Evolutionary conservation across 1,140 invertebrate species (phyloP).

Genomic region (Drosophila seguyi): DNA sequence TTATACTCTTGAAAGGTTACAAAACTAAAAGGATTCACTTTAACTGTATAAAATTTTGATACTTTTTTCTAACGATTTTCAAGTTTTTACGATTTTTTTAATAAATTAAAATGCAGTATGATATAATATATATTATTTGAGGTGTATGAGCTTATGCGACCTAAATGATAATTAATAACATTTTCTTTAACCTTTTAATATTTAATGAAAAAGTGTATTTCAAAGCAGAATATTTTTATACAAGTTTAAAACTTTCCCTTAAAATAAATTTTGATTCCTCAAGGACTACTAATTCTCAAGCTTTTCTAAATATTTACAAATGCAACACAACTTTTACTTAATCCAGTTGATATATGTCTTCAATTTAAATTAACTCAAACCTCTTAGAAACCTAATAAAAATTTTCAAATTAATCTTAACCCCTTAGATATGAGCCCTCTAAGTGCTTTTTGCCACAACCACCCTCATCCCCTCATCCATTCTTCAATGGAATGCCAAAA

Average conservation of each 20-base stretch:
- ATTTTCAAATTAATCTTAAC: neutral
- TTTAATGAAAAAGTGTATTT: neutral
- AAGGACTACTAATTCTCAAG: neutral
- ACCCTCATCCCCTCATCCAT: neutral
- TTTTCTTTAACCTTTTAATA: neutral
- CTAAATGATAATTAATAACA: neutral
- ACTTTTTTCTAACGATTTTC: neutral
- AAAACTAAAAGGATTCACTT: neutral
- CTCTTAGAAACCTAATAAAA: neutral
- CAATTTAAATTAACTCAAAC: neutral
- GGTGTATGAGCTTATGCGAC: neutral
- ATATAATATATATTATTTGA: neutral
- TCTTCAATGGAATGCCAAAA: constrained; percentile 10
- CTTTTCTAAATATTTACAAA: no score
- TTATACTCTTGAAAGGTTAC: neutral
- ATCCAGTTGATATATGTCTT: neutral
- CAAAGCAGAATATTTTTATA: neutral
- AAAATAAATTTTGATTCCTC: neutral
- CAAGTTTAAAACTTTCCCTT: neutral
- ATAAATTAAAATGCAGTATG: no score
- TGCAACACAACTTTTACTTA: neutral
- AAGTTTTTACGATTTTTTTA: no score
- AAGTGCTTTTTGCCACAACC: neutral
- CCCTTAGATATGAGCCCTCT: neutral
- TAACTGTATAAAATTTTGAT: neutral